Percentiles rank a stretch among this genome's conserved stretches.
Evolutionary conservation across 2,888 invertebrate genomes (phyloP).

Genomic region (Synanthedon tipuliformis): DNA sequence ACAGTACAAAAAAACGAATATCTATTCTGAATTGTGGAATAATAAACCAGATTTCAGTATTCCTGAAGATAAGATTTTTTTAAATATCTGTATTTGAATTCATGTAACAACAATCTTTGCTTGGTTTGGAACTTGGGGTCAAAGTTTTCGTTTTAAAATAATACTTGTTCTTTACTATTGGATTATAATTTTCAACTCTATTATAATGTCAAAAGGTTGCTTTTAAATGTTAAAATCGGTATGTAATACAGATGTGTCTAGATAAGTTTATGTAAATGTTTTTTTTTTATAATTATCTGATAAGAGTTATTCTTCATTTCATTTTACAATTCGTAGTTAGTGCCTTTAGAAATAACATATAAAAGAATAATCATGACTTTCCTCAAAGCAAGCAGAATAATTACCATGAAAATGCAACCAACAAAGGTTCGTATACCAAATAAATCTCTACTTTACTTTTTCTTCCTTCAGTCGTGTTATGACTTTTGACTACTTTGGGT

Average conservation of each 20-base stretch:
- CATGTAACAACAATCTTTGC: no score
- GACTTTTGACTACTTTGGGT: slow-evolving; percentile 10
- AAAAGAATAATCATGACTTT: slow-evolving; percentile 43
- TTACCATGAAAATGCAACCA: slow-evolving; percentile 54
- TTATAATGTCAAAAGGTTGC: background rate
- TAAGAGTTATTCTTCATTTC: slow-evolving; percentile 21
- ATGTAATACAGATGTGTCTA: slow-evolving; percentile 2
- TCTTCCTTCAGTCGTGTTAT: slow-evolving; percentile 26
- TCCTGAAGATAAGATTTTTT: no score
- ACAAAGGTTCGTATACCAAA: slow-evolving; percentile 43
- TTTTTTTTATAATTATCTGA: slow-evolving; percentile 23
- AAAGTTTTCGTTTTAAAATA: slow-evolving; percentile 23
- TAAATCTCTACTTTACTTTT: slow-evolving; percentile 1
- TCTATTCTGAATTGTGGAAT: no score
- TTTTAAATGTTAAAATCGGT: background rate
- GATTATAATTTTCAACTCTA: background rate
- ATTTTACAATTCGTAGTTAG: slow-evolving; percentile 11
- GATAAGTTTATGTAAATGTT: slow-evolving; percentile 44
- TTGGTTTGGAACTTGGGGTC: no score
- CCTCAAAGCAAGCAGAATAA: slow-evolving; percentile 41
- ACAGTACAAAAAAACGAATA: no score
- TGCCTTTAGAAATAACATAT: slow-evolving; percentile 11
- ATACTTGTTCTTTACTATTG: background rate
- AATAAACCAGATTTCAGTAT: no score
- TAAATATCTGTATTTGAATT: no score